Evolutionary conservation across 2,888 invertebrate species (phyloP), one percentile per base, ranked within the genome.

Genomic region (Fabriciana adippe): DNA sequence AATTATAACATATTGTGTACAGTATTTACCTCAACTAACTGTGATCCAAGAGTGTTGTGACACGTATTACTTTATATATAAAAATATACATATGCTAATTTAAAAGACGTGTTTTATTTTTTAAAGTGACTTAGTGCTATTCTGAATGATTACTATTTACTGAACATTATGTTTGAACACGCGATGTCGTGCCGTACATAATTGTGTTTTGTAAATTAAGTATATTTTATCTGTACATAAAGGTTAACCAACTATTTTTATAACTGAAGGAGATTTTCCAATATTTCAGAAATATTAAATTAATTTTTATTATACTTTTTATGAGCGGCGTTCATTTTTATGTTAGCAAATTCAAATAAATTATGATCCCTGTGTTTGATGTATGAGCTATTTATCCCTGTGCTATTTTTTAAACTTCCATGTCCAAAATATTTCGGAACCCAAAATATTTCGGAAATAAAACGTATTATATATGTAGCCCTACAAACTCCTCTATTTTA

Each of bases 21-120:
- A 85, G 84, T 88, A 89, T 90, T 90, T 90, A 90, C 89, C 89
- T 90, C 88, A 81, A 89, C 85, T 81, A 86, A 89, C 92, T 92
- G 92, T 92, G 92, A 92, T 92, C 81, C 75, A 69, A 73, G 70
- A 74, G 74, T 72, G 74, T 75, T 77, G 76, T 75, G 75, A 75
- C 72, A 64, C 67, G 72, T 73, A 72, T 71, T 73, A 72, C 72
- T 68, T 71, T 66, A 70, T 70, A 70, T 74, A 69, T 72, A 72
- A 72, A 73, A 41, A 11, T 41, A 41, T 41, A 41, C 71, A 70
- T 72, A 71, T 51, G 64, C 56, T 70, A 72, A 72, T 75, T 75
- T 72, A 75, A 72, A 74, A 57, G 55, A 60, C 64, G 47, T 70
- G 67, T 73, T 72, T 72, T 70, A 72, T 67, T 73, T 72, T 72